Base-by-base conservation (phyloP, 2,888 invertebrate species). In the Xanthostigma xanthostigma region DNA sequence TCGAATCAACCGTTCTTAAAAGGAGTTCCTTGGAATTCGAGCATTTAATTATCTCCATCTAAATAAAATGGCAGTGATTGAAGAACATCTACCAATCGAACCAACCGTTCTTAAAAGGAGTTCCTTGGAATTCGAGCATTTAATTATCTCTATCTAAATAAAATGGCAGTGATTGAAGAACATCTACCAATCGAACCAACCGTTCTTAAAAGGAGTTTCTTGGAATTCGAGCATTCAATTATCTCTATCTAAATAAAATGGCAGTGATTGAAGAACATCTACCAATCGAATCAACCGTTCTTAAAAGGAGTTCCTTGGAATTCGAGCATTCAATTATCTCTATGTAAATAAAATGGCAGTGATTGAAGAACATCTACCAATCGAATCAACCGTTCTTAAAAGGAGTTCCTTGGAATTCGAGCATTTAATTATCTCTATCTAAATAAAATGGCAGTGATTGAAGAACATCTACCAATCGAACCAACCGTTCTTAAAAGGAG, bases 211-310 rank as follows among this genome's bases (percentile, higher is more conserved):
- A 6, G 27, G 27, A 27, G 6, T 27, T 27, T 5, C 27, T 27
- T 3, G 3, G 27, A 17, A 3, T 17, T 58, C 57, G 57, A 57
- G 55, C 54, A 54, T 53, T 53, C 50, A 54, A 55, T 52, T 55
- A 56, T 55, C 56, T 55, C 8, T 42, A 27, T 33, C 14, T 12
- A 17, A 14, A 27, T 27, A 27, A 27, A 33, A 27, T 33, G 8
- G 14, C 10, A 17, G 13, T 37, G 27, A 33, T 12, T 27, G 33
- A n/a, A 33, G 33, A 39, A 11, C 38, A 11, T 39, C 39, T n/a
- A 11, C 17, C 14, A 39, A 14, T 13, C 9, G n/a, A 14, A 40
- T 27, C 40, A 39, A 34, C 1, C 27, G 27, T 27, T 27, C 27
- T 27, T 27, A 27, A 27, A 27, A 6, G 27, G 27, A 27, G 6